A percentile compares a stretch with the other conserved stretches of the same genome.
Evolutionary conservation across 2,888 invertebrate genomes (phyloP).

Genomic region (Diarsia brunnea): DNA sequence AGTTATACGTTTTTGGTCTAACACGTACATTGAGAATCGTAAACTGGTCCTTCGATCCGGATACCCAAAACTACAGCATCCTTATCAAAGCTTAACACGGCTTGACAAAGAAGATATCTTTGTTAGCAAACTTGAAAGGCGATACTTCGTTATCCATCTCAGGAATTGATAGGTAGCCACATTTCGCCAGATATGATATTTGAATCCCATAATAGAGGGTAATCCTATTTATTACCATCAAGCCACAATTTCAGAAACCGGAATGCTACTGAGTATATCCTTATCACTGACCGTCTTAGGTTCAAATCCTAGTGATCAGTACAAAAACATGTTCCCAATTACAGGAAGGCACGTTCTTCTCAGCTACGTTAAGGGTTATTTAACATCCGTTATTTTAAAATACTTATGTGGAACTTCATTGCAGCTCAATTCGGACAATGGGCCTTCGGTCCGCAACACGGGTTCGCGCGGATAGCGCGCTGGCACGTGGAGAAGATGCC

Average conservation of each 20-base stretch:
- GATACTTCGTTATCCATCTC: not conserved
- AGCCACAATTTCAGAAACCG: not conserved
- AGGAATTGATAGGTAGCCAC: not conserved
- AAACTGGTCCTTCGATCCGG: constrained; percentile 8
- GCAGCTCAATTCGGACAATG: constrained; percentile 98
- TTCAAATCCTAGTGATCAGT: not conserved
- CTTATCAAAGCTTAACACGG: not conserved
- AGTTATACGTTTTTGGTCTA: not conserved
- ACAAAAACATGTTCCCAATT: not conserved
- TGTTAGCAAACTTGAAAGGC: not conserved
- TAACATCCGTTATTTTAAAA: not conserved
- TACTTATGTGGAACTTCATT: constrained; percentile 56
- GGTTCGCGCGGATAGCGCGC: constrained; percentile 97
- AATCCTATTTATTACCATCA: not conserved
- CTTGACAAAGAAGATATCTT: not conserved
- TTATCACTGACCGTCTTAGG: not conserved
- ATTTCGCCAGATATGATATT: not conserved
- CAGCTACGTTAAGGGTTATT: not conserved
- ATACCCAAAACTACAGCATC: not conserved
- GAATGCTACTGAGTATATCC: not conserved
- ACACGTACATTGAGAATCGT: not conserved
- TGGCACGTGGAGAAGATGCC: constrained; percentile 98
- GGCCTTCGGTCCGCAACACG: constrained; percentile 98
- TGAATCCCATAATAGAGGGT: not conserved
- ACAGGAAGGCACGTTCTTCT: not conserved